Evolutionary conservation across 2,888 invertebrate genomes (phyloP), one percentile per base, ranked within the genome.

Genomic region (Neria commutata): DNA sequence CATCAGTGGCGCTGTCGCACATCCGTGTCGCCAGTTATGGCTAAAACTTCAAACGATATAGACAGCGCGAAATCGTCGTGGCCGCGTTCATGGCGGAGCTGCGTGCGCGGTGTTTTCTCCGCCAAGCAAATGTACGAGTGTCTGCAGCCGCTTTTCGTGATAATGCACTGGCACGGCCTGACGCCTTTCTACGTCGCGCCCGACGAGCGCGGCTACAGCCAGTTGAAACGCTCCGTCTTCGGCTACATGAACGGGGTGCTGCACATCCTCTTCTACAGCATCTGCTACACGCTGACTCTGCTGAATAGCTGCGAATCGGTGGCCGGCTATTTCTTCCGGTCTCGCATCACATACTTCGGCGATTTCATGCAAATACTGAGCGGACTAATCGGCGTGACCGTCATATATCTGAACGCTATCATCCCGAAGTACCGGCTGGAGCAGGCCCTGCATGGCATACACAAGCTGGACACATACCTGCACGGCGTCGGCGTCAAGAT

Each of bases 301-400:
- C 25, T 62, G 3, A 78, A 80, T 55, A 66, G 72, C 53, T 77
- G 73, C 55, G 80, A 81, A 60, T 77, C 81, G 0, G 72, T 81
- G 2, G 77, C 79, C 25, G 79, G 80, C 8, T 80, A 81, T 57
- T 79, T 81, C 48, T 78, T 80, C 51, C 76, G 76, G 11, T 76
- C 80, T 8, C 71, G 73, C 8, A 74, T 81, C 23, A 75, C 80
- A 2, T 70, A 72, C 23, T 70, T 81, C 47, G 81, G 80, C 3
- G 81, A 81, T 50, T 69, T 75, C 40, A 60, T 81, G 64, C 80
- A 81, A 66, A 74, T 79, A 14, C 58, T 78, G 0, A 76, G 74
- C 49, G 79, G 80, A 23, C 74, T 80, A 6, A 74, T 80, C 48
- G 81, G 81, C 6, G 70, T 81, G 11, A 74, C 71, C 1, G 73